A percentile compares a stretch with the other conserved stretches of the same genome.
These are phyloP conservation scores for Copidosoma floridanum DNA, from an alignment of 1,140 invertebrate genomes.

Conservation along the genomic window DNA sequence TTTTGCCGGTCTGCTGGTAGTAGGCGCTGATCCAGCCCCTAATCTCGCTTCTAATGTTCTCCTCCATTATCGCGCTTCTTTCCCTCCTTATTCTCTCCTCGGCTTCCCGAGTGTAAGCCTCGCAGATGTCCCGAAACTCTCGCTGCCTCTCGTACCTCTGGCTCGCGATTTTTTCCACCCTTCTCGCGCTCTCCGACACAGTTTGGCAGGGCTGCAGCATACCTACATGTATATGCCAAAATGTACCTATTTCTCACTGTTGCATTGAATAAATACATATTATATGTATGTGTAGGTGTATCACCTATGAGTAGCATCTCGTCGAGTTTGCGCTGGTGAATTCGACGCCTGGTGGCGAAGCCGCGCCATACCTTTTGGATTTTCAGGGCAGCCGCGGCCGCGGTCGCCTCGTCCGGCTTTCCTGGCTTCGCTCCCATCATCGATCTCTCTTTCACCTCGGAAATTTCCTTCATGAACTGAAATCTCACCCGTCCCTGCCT, in stretches of 20 bases:
- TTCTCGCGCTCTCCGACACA: conserved; percentile 40
- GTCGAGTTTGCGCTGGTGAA: conserved; percentile 68
- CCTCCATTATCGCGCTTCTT: conserved; percentile 68
- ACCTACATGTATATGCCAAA: conserved; percentile 37
- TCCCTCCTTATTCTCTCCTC: conserved; percentile 64
- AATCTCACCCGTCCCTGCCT: conserved; percentile 80
- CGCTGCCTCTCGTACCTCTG: conserved; percentile 63
- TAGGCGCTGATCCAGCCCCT: conserved; percentile 80
- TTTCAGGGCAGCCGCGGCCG: conserved; percentile 66
- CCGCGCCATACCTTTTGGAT: conserved; percentile 84
- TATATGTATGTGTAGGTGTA: background rate
- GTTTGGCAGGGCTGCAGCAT: conserved; percentile 53
- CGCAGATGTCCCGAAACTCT: conserved; percentile 62
- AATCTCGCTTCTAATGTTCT: conserved; percentile 82
- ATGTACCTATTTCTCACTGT: background rate
- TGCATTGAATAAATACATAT: background rate
- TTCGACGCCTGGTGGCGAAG: conserved; percentile 69
- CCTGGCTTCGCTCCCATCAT: conserved; percentile 58
- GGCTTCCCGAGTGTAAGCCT: conserved; percentile 59
- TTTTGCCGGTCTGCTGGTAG: conserved; percentile 78
- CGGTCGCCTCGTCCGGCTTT: conserved; percentile 56
- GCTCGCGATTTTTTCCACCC: conserved; percentile 57
- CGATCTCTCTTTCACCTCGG: conserved; percentile 70
- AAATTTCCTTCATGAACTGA: conserved; percentile 89
- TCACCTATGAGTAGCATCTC: conserved; percentile 85